Evolutionary conservation across 2,113 vertebrate species (phyloP).

Genomic region (Camelus dromedarius): DNA sequence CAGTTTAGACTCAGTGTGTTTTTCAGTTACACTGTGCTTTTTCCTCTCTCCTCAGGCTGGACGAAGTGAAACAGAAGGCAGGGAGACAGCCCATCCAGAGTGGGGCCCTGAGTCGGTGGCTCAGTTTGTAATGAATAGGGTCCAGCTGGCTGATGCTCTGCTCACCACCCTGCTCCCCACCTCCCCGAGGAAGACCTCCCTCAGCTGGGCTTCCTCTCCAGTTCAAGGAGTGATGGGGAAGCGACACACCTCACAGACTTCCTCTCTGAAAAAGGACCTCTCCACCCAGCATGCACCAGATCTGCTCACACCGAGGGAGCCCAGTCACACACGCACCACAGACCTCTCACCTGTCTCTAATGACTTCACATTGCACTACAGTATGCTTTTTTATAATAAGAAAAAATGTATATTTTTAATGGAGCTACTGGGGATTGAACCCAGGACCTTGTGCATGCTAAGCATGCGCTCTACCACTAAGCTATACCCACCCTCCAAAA

Average conservation of each 20-base stretch:
- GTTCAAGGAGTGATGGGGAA: rapidly evolving
- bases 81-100: neutral
- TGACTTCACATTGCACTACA: neutral
- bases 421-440: too few relatives aligned
- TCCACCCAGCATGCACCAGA: rapidly evolving
- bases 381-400: neutral
- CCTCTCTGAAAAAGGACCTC: neutral
- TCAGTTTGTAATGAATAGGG: neutral
- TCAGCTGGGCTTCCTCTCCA: neutral
- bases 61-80: neutral
- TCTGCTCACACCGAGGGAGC: rapidly evolving
- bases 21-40: neutral
- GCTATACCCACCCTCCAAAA: too few relatives aligned
- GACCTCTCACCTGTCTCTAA: neutral
- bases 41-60: neutral
- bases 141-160: neutral
- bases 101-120: neutral
- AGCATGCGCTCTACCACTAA: too few relatives aligned
- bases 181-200: rapidly evolving
- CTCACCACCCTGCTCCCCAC: neutral
- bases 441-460: too few relatives aligned
- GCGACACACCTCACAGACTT: neutral
- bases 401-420: neutral
- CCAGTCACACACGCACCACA: rapidly evolving
- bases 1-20: neutral